Evolutionary conservation across 2,113 vertebrate genomes (phyloP).

Genomic region (Bos taurus): DNA sequence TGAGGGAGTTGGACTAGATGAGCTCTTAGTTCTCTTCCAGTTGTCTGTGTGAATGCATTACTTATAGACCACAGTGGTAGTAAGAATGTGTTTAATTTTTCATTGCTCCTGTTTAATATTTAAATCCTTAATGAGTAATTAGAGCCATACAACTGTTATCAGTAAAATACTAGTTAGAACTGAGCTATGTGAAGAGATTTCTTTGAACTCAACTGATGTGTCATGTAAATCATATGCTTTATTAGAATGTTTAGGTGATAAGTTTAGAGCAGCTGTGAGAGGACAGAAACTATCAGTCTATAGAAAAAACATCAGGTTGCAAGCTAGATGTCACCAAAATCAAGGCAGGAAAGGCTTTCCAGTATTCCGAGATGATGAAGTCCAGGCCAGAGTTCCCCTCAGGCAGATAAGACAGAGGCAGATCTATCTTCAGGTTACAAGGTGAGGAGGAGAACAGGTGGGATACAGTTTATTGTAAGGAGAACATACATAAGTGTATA

Average conservation of each 20-base stretch:
- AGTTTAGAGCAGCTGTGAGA: slow-evolving; percentile 86
- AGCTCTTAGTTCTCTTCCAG: neutral
- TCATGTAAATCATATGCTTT: slow-evolving; percentile 79
- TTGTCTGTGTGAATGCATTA: slow-evolving; percentile 11
- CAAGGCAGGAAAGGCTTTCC: slow-evolving; percentile 84
- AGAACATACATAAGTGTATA: slow-evolving; percentile 56
- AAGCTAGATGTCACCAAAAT: slow-evolving; percentile 82
- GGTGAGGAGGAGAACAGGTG: slow-evolving; percentile 81
- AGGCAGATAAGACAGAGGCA: slow-evolving; percentile 84
- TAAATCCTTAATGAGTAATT: neutral
- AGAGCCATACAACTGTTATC: slow-evolving; percentile 31
- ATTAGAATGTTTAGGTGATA: slow-evolving; percentile 85
- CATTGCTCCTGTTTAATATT: slow-evolving; percentile 25
- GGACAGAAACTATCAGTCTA: slow-evolving; percentile 78
- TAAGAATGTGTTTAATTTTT: slow-evolving; percentile 53
- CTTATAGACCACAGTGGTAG: slow-evolving; percentile 32
- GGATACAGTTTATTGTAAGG: slow-evolving; percentile 76
- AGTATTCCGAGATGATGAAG: slow-evolving; percentile 76
- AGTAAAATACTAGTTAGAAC: slow-evolving; percentile 59
- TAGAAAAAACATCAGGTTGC: slow-evolving; percentile 82
- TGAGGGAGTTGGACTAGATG: neutral
- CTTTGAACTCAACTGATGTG: slow-evolving; percentile 65
- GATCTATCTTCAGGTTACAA: slow-evolving; percentile 79
- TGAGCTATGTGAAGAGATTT: slow-evolving; percentile 69
- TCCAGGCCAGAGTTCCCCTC: slow-evolving; percentile 80